Conservation (phyloP, 2,888 invertebrate species). For the Tetragnatha montana region DNA sequence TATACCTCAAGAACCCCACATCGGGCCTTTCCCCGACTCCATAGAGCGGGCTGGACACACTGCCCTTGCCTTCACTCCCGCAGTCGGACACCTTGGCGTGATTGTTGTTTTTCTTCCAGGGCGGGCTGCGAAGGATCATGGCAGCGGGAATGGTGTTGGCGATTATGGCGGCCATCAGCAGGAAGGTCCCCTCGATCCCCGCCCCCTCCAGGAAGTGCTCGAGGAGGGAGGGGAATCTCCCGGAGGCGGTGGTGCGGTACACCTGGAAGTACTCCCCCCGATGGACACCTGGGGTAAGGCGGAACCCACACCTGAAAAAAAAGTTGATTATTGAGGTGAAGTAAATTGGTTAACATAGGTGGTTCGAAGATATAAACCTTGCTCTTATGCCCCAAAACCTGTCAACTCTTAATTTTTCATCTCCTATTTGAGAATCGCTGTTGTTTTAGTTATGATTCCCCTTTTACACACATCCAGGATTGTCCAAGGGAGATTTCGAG, state of each 20-base stretch:
- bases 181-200: slow-evolving; percentile 64
- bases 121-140: slow-evolving; percentile 38
- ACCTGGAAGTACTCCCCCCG: slow-evolving; percentile 71
- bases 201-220: slow-evolving; percentile 50
- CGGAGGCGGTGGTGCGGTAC: slow-evolving; percentile 69
- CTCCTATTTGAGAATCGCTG: too few relatives aligned
- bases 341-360: too few relatives aligned
- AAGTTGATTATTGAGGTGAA: too few relatives aligned
- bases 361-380: too few relatives aligned
- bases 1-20: background rate
- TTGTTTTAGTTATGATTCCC: too few relatives aligned
- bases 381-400: too few relatives aligned
- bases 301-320: slow-evolving; percentile 48
- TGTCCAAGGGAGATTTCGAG: too few relatives aligned
- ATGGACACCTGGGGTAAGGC: slow-evolving; percentile 55
- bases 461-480: too few relatives aligned
- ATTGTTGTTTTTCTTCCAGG: slow-evolving; percentile 25
- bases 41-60: background rate
- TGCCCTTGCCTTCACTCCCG: background rate
- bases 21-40: background rate
- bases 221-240: slow-evolving; percentile 70
- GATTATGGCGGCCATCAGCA: slow-evolving; percentile 66
- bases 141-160: slow-evolving; percentile 64
- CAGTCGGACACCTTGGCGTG: background rate
- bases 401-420: too few relatives aligned